Evolutionary conservation across 2,113 vertebrate species (phyloP), one percentile per base, ranked within the genome.

Genomic region (Dermatemys mawii): DNA sequence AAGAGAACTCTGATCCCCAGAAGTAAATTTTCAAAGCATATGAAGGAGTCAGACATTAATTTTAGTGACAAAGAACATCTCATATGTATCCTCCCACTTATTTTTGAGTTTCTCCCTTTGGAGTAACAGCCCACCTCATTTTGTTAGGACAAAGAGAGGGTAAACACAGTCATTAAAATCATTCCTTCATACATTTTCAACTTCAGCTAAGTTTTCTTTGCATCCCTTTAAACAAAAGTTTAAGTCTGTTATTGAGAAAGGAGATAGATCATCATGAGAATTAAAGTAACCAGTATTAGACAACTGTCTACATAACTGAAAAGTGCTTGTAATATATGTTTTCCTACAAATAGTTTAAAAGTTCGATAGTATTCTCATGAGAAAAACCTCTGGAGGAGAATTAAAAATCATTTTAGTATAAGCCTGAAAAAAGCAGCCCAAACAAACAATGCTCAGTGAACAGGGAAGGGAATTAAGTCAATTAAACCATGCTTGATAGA

Each of bases 61-160:
- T 96, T 91, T 86, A 83, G 84, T 53, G 94, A 84, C 91, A 96
- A 96, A 96, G 91, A 91, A 90, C 96, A 96, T 70, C 79, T 81
- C 60, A 80, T 5, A 76, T 50, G 2, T 87, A 93, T 82, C 87
- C 80, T 89, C 80, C 78, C 83, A 73, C 87, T 95, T 54, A 38
- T 84, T 35, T 84, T 92, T 60, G 44, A 83, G 54, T 76, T 26
- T 44, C 11, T 90, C 41, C 87, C 81, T 70, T 46, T 70, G 84
- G 41, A 89, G 53, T 35, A 93, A 53, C 21, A 87, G 86, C 49
- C 89, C 91, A 41, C 2, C 51, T 8, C 81, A 7, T 41, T 41
- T 80, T 88, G 8, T 1, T 79, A 83, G 89, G 87, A 86, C n/a
- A 87, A 81, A 83, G 51, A 92, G 1, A 10, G 78, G 67, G 9